Evolutionary conservation across 1,140 invertebrate species (phyloP), one percentile per base, ranked within the genome.

Genomic region (Zelostemma sp.): DNA sequence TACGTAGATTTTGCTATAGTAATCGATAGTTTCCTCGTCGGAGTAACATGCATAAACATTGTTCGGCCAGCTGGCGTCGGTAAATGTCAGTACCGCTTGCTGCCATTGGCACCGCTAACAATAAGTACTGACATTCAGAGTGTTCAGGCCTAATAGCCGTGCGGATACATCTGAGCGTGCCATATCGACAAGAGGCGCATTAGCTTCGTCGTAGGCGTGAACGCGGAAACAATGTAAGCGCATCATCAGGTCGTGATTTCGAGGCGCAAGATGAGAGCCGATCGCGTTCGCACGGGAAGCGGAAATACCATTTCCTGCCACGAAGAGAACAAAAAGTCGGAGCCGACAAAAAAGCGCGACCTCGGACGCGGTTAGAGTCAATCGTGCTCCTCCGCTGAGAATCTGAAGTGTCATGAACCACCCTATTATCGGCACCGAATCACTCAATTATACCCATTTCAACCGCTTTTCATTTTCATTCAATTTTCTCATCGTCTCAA

Each of bases 261-360:
- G 28, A 31, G 11, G 28, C 28, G 28, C 28, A 11, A 38, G 35
- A 38, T 38, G 35, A 38, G 35, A 38, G 35, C 2, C 35, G 35
- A 38, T 38, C 35, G 35, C 35, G 35, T 38, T 38, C 35, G 35
- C 35, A 38, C 35, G 35, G 35, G 14, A 38, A 38, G 35, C 35
- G 35, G 35, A 38, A 38, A 38, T 38, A 12, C 35, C 11, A 38
- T 38, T 38, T 38, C 35, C 35, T 38, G 35, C 28, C 11, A 9
- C 35, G 35, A 2, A 38, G 35, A 12, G 1, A 11, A 9, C 11
- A 38, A 38, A 38, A 38, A 31, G 11, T 5, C 5, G 11, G 28
- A 5, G 9, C 9, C 35, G 9, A 11, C 2, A 38, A 38, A 38
- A 38, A 38, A 38, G 9, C 35, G 11, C 35, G 14, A 12, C 9